phyloP scores from a whole-genome alignment of 2,113 vertebrate genomes.

The Toxostoma redivivum region DNA sequence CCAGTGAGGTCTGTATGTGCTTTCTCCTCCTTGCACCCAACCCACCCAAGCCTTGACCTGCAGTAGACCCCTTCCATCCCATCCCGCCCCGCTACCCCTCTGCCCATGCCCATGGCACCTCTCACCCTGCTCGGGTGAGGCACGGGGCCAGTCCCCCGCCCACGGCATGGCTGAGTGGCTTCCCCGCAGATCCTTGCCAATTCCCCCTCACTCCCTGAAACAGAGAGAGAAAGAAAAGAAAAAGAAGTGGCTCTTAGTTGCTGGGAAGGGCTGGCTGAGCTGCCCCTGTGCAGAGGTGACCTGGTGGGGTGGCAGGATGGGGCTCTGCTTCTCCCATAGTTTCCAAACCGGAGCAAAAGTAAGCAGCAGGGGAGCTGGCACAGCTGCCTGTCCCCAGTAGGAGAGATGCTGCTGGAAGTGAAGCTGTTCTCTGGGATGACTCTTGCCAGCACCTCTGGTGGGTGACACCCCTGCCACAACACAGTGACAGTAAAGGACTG shows the following conservation, averaged over 20 bases:
- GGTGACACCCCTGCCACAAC: background rate
- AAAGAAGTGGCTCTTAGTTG: background rate
- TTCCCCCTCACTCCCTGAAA: background rate
- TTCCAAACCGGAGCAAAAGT: background rate
- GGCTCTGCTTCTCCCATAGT: background rate
- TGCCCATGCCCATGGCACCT: background rate
- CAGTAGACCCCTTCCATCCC: background rate
- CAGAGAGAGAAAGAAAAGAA: slow-evolving; percentile 53
- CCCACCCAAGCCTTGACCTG: background rate
- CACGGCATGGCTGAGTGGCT: rapidly evolving
- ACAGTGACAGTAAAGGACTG: rapidly evolving
- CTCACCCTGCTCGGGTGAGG: background rate
- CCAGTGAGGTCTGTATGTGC: background rate
- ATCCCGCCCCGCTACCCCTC: rapidly evolving
- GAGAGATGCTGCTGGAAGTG: background rate
- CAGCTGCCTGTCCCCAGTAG: background rate
- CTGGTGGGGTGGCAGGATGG: background rate
- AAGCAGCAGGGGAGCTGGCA: background rate
- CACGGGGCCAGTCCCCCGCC: rapidly evolving
- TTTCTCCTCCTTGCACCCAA: slow-evolving; percentile 21
- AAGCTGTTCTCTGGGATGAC: background rate
- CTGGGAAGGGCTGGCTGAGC: background rate
- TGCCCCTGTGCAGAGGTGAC: background rate
- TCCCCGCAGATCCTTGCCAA: background rate
- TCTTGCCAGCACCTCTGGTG: background rate